Base-by-base conservation (phyloP, 2,797 vertebrate species). In the Phoeniculus purpureus region DNA sequence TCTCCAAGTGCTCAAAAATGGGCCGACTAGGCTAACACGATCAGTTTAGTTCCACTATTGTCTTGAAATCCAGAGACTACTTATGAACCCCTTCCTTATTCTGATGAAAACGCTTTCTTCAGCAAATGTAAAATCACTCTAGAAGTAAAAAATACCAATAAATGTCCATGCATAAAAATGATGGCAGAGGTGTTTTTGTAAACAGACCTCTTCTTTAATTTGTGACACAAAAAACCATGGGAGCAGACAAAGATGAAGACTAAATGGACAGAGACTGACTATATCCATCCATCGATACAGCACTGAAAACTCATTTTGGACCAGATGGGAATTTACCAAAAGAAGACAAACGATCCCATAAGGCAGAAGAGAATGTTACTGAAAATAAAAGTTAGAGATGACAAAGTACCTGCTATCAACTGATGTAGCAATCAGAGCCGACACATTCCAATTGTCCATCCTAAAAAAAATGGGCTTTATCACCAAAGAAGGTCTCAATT, bases 381-480 rank as follows among this genome's bases (percentile, higher is more conserved):
- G 94, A 94, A 96, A 96, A 96, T 94, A 93, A 91, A 94, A 95
- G 86, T 94, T 94, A 92, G 93, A 94, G 70, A 94, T 95, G 91
- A 94, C 90, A 89, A 93, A 94, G 90, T 68, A 92, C 62, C 83
- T 78, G 71, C 82, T 95, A 80, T 80, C 9, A 26, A 55, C 85
- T 88, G 79, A 75, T 95, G 88, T 87, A 96, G 91, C 94, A 93
- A 92, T 96, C 93, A 88, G 61, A 93, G 84, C 37, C 8, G 15
- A 95, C 92, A 89, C 66, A 55, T 94, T 91, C 86, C 82, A 51
- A 82, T 93, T 92, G 87, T 92, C 93, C 77, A 50, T 80, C 77
- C 87, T 95, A 91, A 90, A 94, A 96, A 37, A 96, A 95, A 95
- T 92, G 81, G 76, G 71, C 31, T 91, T 94, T 92, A 90, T 93